Evolutionary conservation across 1,140 invertebrate species (phyloP), one percentile per base, ranked within the genome.

Genomic region (Colletes gigas): DNA sequence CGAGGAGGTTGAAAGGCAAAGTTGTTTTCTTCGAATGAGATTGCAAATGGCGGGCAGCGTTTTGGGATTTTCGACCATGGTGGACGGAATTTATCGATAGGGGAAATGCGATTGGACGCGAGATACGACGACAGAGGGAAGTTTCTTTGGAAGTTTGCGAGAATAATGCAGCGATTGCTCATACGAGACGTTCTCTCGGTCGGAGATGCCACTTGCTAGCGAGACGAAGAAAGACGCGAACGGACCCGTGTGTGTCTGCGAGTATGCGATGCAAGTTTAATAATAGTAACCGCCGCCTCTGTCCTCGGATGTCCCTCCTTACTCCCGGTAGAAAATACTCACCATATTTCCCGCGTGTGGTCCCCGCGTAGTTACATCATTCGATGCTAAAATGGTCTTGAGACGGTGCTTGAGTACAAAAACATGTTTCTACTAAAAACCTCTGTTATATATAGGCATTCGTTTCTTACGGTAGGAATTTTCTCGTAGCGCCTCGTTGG

Each of bases 311-410:
- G 72, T 82, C 62, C 63, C 73, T 65, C 39, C 71, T 52, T 63
- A 55, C 47, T 66, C 52, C 65, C n/a, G 63, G 76, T 77, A 85
- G 80, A 77, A 87, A 87, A 87, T 87, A 71, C 83, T 76, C 72
- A 74, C 73, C 70, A 83, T 86, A 87, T 87, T 81, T 87, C 72
- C 82, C 79, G 86, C 83, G 86, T 87, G 82, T 86, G 86, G 85
- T 80, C 79, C 66, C n/a, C 59, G 77, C 63, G 55, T 81, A 83
- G 86, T 88, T 88, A 86, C 82, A 88, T 88, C 86, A 88, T 83
- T 84, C 65, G 86, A 86, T 84, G 82, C 86, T 87, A 84, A 88
- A 88, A 88, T 84, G 82, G 76, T 87, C 86, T 84, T 75, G 21
- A 82, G 86, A 84, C 78, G 78, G 76, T 86, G 82, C 85, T 86